These are phyloP conservation scores for Spea multiplicata DNA, from an alignment of 2,113 vertebrate species.

Conservation along the genomic window DNA sequence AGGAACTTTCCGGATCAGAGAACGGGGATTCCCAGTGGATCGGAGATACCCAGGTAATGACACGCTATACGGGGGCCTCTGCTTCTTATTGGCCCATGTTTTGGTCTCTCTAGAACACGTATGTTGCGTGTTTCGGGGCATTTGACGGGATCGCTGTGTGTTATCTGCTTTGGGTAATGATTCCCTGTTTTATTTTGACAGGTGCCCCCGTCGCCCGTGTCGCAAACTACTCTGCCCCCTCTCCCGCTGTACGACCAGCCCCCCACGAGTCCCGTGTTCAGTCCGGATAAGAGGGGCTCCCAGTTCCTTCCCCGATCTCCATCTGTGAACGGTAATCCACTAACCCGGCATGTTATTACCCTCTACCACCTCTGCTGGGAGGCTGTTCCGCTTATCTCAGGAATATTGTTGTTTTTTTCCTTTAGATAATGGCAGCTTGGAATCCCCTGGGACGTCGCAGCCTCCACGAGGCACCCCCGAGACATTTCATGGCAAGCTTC, in stretches of 20 bases:
- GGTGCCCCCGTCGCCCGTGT: conserved; percentile 74
- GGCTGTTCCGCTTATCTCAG: too few species aligned
- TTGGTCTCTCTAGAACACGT: too few species aligned
- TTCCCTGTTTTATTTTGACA: conserved; percentile 41
- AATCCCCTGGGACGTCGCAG: conserved; percentile 81
- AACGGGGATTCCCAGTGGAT: conserved; percentile 79
- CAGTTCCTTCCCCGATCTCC: conserved; percentile 85
- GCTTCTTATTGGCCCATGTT: too few species aligned
- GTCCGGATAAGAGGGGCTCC: conserved; percentile 80
- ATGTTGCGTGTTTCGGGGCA: too few species aligned
- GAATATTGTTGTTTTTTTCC: conserved; percentile 12
- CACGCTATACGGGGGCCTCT: too few species aligned
- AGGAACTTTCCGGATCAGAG: conserved; percentile 80
- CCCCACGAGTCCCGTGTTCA: conserved; percentile 82
- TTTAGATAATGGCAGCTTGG: conserved; percentile 80
- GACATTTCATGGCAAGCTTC: conserved; percentile 81
- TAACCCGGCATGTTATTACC: too few species aligned
- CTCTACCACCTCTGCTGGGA: too few species aligned
- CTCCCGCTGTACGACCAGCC: conserved; percentile 92
- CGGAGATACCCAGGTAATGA: conserved; percentile 66
- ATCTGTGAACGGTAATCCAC: conserved; percentile 76
- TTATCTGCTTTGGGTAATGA: not conserved
- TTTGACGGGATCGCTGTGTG: not conserved
- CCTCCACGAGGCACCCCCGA: conserved; percentile 75
- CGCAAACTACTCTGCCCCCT: conserved; percentile 76